phyloP scores from a whole-genome alignment of 2,797 vertebrate species.

The Mormyrus hasselquistii region DNA sequence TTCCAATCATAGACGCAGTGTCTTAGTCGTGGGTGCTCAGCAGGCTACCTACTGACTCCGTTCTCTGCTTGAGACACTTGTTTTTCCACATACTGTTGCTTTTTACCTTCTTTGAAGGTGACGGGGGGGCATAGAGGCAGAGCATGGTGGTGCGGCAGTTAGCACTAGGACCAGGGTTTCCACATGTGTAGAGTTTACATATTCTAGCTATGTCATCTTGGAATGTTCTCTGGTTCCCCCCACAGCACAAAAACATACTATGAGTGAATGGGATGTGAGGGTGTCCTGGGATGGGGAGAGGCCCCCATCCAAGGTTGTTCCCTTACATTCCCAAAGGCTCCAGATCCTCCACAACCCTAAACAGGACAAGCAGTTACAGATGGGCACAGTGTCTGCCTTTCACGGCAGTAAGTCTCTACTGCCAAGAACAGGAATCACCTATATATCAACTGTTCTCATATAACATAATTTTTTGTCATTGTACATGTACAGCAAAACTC shows the following conservation, averaged over 20 bases:
- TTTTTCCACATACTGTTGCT: neutral
- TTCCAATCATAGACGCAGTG: neutral
- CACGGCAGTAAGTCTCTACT: neutral
- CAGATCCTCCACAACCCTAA: neutral
- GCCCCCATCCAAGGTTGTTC: neutral
- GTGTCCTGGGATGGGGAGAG: neutral
- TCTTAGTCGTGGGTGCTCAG: neutral
- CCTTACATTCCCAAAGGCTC: neutral
- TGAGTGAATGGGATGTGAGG: neutral
- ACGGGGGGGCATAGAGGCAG: neutral
- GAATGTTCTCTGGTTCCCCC: neutral
- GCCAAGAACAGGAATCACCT: neutral
- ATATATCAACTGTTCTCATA: neutral
- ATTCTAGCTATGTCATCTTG: neutral
- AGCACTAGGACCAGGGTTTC: neutral
- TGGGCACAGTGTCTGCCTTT: neutral
- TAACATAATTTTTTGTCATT: neutral
- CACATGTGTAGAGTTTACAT: neutral
- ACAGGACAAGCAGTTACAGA: neutral
- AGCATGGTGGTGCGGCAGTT: neutral
- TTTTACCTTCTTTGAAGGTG: neutral
- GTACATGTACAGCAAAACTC: neutral
- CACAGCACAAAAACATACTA: neutral
- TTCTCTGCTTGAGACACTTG: neutral
- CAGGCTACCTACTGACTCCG: neutral